phyloP scores from a whole-genome alignment of 2,113 vertebrate genomes.

The Harpagus bidentatus region DNA sequence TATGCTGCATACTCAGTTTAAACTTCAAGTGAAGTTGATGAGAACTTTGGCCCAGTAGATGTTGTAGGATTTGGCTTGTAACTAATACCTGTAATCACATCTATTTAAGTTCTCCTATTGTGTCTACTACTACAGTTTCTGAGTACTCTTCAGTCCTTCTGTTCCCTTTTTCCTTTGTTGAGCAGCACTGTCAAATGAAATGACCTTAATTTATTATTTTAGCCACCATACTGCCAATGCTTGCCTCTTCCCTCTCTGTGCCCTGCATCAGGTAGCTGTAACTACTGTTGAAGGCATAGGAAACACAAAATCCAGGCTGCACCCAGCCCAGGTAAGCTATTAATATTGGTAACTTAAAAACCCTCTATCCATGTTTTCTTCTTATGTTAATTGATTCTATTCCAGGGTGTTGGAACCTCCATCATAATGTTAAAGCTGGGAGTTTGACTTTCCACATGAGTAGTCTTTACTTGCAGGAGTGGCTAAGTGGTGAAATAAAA shows the following conservation, averaged over 20 bases:
- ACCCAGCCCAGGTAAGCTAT: conserved; percentile 85
- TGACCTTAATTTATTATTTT: conserved; percentile 68
- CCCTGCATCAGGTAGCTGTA: conserved; percentile 85
- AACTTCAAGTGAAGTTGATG: not conserved
- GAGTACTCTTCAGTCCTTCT: not conserved
- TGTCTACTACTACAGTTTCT: not conserved
- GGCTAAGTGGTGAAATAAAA: not conserved
- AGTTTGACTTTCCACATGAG: not conserved
- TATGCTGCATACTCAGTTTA: not conserved
- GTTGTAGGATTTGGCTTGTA: not conserved
- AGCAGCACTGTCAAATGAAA: not conserved
- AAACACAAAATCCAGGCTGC: conserved; percentile 85
- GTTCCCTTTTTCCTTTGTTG: not conserved
- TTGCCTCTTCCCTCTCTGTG: conserved; percentile 89
- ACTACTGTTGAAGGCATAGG: conserved; percentile 96
- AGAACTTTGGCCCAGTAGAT: not conserved
- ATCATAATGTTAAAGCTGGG: not conserved
- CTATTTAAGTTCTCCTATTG: not conserved
- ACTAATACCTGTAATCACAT: not conserved
- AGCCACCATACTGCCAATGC: conserved; percentile 88
- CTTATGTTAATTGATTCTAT: not conserved
- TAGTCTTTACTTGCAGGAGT: not conserved
- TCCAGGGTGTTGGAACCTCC: not conserved
- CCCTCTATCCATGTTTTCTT: not conserved
- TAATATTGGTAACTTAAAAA: not conserved